Conservation (phyloP, 2,797 vertebrate genomes). For the Merluccius polli region DNA sequence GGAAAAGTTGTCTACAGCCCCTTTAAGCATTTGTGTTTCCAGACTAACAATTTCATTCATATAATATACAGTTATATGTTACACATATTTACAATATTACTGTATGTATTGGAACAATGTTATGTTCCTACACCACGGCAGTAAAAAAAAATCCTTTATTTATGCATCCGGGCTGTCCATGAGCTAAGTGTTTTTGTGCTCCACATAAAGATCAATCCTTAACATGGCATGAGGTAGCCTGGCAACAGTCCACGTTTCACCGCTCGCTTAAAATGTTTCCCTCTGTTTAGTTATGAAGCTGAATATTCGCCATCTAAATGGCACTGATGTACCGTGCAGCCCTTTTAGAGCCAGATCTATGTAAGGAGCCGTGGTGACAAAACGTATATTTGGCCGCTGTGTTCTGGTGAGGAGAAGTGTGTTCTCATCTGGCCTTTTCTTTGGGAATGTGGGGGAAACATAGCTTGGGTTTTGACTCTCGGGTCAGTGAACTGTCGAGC, state of each 20-base stretch:
- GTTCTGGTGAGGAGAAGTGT: slow-evolving; percentile 62
- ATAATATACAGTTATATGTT: background rate
- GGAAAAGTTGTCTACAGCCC: too few relatives aligned
- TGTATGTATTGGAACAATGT: background rate
- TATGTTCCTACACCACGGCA: background rate
- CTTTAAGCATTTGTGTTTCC: background rate
- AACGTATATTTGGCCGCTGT: slow-evolving; percentile 66
- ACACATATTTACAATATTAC: background rate
- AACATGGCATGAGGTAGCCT: slow-evolving; percentile 68
- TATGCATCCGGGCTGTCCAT: slow-evolving; percentile 48
- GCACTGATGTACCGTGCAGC: slow-evolving; percentile 57
- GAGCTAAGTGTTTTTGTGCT: slow-evolving; percentile 67
- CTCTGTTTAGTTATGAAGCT: slow-evolving; percentile 63
- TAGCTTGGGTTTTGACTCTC: background rate
- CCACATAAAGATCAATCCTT: slow-evolving; percentile 64
- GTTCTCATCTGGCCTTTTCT: slow-evolving; percentile 65
- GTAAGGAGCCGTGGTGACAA: slow-evolving; percentile 53
- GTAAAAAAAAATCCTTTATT: slow-evolving; percentile 50
- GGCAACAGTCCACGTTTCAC: slow-evolving; percentile 61
- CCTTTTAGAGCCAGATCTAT: slow-evolving; percentile 54
- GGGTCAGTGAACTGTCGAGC: background rate
- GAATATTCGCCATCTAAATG: slow-evolving; percentile 66
- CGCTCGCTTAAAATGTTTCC: slow-evolving; percentile 56
- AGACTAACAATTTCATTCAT: background rate
- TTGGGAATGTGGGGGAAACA: slow-evolving; percentile 62